Percentiles rank a stretch among this genome's conserved stretches.
Conservation (phyloP, 2,888 invertebrate species). For the Xestia rhomboidea region DNA sequence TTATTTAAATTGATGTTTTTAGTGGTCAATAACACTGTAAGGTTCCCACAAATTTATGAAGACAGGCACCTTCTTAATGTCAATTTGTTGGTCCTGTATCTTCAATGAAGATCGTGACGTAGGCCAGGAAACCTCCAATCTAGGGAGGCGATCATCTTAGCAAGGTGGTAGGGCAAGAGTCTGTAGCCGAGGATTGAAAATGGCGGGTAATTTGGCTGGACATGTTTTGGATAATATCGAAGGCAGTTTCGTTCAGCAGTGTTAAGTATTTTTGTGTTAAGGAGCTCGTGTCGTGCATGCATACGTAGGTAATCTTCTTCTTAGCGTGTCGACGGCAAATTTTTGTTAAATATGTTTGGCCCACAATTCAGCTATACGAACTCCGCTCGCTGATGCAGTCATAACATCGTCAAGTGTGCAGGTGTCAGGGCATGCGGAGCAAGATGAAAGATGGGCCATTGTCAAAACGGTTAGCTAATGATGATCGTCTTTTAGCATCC, state of each 20-base stretch:
- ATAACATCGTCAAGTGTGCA: too few species aligned
- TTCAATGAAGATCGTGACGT: neutral
- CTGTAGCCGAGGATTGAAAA: neutral
- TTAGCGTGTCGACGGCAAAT: too few species aligned
- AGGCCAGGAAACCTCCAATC: too few species aligned
- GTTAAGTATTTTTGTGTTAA: too few species aligned
- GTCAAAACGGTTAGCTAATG: too few species aligned
- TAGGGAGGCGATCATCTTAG: neutral
- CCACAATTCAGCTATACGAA: too few species aligned
- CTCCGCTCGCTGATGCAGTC: too few species aligned
- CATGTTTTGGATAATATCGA: neutral
- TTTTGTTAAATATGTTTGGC: too few species aligned
- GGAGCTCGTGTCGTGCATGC: neutral
- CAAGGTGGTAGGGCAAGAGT: neutral
- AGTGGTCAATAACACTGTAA: neutral
- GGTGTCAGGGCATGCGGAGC: too few species aligned
- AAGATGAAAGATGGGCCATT: too few species aligned
- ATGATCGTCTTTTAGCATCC: too few species aligned
- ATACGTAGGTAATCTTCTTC: neutral
- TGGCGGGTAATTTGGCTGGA: neutral
- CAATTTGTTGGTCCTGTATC: neutral
- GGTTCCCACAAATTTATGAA: neutral
- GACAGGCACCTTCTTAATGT: neutral
- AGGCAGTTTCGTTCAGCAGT: neutral
- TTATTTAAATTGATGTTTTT: slow-evolving; percentile 5